Evolutionary conservation across 1,140 invertebrate species (phyloP), one percentile per base, ranked within the genome.

Genomic region (Lutraria rhynchaena): DNA sequence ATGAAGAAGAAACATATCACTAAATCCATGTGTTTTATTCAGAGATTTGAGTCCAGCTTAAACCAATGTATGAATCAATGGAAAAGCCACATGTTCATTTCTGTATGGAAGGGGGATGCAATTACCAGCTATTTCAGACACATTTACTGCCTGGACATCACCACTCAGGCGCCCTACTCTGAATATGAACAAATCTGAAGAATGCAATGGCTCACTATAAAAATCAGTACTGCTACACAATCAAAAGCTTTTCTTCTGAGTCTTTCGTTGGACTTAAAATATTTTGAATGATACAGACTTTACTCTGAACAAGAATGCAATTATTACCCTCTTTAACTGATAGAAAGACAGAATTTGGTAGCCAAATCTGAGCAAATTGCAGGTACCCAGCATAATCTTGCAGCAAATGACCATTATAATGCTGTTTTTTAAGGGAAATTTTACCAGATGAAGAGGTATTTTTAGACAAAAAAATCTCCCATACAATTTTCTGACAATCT

Each of bases 401-500:
- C 11, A 24, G 33, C 17, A 37, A 4, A 41, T 31, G 35, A 67
- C 63, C 63, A 41, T 44, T 5, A 17, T 44, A 37, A 67, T 67
- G 63, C n/a, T n/a, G 4, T 44, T 44, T 67, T 44, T 67, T 67
- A 7, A 41, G 7, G 19, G 44, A n/a, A 44, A 11, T 13, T 5
- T n/a, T 55, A 11, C 3, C 31, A 37, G 27, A 13, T 37, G 22
- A n/a, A 15, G 3, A n/a, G 7, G 3, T 37, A 22, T 67, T 35
- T 7, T 5, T 15, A 11, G 7, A 5, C 15, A 3, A 7, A 35
- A n/a, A 4, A 46, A 35, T 17, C 41, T 41, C 9, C 31, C 19
- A 49, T 3, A 51, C 7, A 70, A 24, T 77, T 69, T 29, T 83
- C 58, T 0, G 71, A 77, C 31, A 83, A 29, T 31, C 81, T 65